Evolutionary conservation across 1,140 invertebrate genomes (phyloP).

Genomic region (Pararge aegeria): DNA sequence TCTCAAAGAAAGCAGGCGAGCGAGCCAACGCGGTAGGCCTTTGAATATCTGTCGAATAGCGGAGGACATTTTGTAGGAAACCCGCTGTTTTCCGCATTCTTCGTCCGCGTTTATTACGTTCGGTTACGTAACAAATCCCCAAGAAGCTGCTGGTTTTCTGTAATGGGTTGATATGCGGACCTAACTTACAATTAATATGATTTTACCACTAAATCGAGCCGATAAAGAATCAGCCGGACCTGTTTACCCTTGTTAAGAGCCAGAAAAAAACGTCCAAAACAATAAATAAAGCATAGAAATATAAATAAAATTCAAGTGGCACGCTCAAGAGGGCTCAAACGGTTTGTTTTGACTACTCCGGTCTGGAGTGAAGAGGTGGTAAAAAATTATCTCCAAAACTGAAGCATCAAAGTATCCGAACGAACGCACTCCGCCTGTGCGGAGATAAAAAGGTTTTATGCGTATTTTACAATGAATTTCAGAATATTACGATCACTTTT

Average conservation of each 20-base stretch:
- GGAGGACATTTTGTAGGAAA: no score
- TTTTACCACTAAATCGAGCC: no score
- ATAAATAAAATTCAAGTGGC: slow-evolving; percentile 64
- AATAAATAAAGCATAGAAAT: slow-evolving; percentile 61
- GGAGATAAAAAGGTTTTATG: neutral
- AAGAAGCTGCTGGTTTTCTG: no score
- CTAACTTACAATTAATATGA: no score
- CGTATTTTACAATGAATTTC: neutral
- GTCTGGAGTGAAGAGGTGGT: slow-evolving; percentile 59
- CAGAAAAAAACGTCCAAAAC: slow-evolving; percentile 17
- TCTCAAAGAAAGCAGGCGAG: no score
- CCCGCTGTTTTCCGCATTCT: no score
- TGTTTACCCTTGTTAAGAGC: slow-evolving; percentile 11
- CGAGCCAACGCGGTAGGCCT: no score
- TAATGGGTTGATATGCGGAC: no score
- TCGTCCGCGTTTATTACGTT: no score
- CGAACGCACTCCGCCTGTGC: neutral
- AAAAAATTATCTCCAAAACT: slow-evolving; percentile 56
- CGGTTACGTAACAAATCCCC: no score
- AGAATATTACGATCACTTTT: neutral
- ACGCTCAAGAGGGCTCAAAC: slow-evolving; percentile 56
- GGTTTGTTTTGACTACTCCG: slow-evolving; percentile 73
- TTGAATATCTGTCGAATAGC: no score
- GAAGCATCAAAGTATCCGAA: slow-evolving; percentile 53
- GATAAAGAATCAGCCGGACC: no score